phyloP scores from a whole-genome alignment of 64 coral and sea anemone species.

The Anthopleura sola region DNA sequence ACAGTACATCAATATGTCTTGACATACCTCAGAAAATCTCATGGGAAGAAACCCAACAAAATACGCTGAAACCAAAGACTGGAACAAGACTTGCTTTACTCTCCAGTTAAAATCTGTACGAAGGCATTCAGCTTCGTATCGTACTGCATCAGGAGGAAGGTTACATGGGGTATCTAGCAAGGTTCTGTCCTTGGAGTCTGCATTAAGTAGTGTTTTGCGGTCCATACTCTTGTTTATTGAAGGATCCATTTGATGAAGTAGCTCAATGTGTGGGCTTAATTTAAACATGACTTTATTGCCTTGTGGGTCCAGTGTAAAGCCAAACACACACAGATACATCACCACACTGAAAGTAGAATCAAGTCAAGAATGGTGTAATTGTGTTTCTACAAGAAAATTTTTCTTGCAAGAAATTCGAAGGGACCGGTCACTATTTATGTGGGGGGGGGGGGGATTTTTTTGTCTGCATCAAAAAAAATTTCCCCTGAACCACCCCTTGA shows the following conservation, averaged over 20 bases:
- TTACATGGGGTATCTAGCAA: constrained; percentile 50
- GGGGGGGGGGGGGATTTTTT: too few species aligned
- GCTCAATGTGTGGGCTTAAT: constrained; percentile 65
- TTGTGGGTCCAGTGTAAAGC: constrained; percentile 89
- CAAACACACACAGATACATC: constrained; percentile 86
- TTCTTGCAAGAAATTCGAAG: too few species aligned
- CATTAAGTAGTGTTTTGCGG: constrained; percentile 51
- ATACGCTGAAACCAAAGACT: constrained; percentile 89
- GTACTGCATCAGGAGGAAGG: constrained; percentile 85
- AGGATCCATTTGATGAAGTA: constrained; percentile 35
- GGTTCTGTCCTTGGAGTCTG: constrained; percentile 42
- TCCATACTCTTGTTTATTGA: constrained; percentile 40
- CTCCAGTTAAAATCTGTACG: constrained; percentile 95
- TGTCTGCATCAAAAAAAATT: too few species aligned
- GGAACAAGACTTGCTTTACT: constrained; percentile 94
- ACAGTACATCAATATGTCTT: too few species aligned
- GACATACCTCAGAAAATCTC: constrained; percentile 96
- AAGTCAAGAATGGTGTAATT: too few species aligned
- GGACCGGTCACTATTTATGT: too few species aligned
- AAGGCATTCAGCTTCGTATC: constrained; percentile 88
- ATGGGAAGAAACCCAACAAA: constrained; percentile 96
- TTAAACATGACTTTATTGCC: constrained; percentile 83
- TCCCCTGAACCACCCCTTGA: too few species aligned
- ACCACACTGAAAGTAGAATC: constrained; percentile 44
- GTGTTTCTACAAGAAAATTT: too few species aligned